Base-by-base conservation (phyloP, 2,797 vertebrate species). In the Botia almorhae region DNA sequence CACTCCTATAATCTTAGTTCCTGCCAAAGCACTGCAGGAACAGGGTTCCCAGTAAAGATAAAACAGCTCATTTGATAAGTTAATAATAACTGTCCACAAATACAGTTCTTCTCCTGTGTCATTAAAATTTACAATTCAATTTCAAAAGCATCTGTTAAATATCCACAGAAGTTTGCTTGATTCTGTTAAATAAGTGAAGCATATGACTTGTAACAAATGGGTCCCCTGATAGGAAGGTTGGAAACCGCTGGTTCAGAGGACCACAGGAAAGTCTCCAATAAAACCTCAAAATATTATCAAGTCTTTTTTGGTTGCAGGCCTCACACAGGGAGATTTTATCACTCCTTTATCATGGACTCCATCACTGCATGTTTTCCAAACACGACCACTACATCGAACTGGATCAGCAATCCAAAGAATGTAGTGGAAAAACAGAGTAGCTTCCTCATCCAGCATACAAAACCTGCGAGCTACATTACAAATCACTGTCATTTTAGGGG, bases 341-440 rank as follows among this genome's bases (percentile, higher is more conserved):
- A 76, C 13, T 11, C 19, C 23, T 36, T 33, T 53, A 70, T 70
- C 29, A 6, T 33, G 39, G 48, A 60, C 61, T 72, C 48, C 11
- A 50, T 17, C 61, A 33, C 29, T 63, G 17, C 53, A n/a, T 51
- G 43, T 12, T 56, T 14, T 21, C 36, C 67, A 73, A 68, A 67
- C 39, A 60, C 56, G 39, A 50, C 75, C 14, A n/a, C 17, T n/a
- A 10, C 67, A 75, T 77, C 63, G 56, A 67, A 21, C 70, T 69
- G 55, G 71, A 19, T 65, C 74, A 78, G 73, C 81, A 70, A 79
- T 76, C 13, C 67, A 50, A 84, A 86, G 53, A 73, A 86, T 86
- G 71, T 76, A 5, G 55, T 36, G 73, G 69, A 55, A 79, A 81
- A 79, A 79, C 83, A 83, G n/a, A 48, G 61, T 36, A 70, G 53